Conservation (phyloP, 2,797 vertebrate species). For the Microctenopoma lineatum region DNA sequence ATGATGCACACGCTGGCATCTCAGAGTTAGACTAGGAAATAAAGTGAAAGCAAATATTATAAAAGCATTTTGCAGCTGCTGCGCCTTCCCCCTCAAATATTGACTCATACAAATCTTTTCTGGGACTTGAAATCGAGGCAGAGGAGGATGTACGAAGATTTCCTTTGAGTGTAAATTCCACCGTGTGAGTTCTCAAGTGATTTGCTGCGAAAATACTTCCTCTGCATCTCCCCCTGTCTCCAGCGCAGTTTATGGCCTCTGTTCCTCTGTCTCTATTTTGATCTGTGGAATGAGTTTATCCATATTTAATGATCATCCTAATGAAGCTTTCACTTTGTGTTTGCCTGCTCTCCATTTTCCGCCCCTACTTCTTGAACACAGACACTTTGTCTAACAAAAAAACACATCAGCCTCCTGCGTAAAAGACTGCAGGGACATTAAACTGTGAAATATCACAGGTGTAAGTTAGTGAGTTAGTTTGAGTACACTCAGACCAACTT, state of each 20-base stretch:
- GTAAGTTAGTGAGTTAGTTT: not conserved
- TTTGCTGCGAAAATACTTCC: conserved; percentile 14
- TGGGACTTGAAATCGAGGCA: conserved; percentile 7
- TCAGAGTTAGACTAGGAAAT: conserved; percentile 21
- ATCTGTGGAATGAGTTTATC: conserved; percentile 64
- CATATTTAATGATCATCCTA: conserved; percentile 64
- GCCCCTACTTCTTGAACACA: conserved; percentile 12
- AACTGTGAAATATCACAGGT: conserved; percentile 11
- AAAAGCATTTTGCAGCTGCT: conserved; percentile 25
- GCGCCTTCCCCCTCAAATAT: conserved; percentile 7
- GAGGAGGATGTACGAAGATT: conserved; percentile 9
- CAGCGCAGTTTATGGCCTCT: conserved; percentile 27
- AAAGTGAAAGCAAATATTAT: conserved; percentile 35
- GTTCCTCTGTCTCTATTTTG: conserved; percentile 51
- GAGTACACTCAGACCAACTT: not conserved
- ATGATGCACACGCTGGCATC: not conserved
- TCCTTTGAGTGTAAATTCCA: conserved; percentile 16
- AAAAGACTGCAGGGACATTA: not conserved
- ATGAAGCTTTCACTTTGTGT: conserved; percentile 56
- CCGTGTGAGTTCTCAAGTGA: conserved; percentile 12
- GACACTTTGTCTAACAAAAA: conserved; percentile 16
- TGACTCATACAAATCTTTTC: conserved; percentile 37
- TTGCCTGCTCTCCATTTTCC: conserved; percentile 42
- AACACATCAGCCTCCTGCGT: not conserved
- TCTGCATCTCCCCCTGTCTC: not conserved